Evolutionary conservation across 2,797 vertebrate species (phyloP).

Genomic region (Notoglanidium macrostoma): DNA sequence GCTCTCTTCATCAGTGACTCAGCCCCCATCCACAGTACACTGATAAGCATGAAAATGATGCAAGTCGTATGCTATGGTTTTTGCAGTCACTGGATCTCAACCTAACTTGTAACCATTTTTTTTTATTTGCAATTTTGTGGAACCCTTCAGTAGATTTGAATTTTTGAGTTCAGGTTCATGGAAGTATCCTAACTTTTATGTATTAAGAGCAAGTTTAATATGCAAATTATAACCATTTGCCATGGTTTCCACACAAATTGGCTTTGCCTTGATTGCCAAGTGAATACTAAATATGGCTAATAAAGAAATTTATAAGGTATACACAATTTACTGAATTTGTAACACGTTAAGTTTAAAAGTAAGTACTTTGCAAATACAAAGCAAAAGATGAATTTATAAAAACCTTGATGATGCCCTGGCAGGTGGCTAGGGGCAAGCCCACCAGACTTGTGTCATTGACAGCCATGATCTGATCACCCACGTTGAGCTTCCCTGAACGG

Average conservation of each 20-base stretch:
- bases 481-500: conserved; percentile 92
- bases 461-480: conserved; percentile 98
- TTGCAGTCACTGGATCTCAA: not conserved
- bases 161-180: not conserved
- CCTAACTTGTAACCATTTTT: not conserved
- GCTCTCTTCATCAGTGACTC: not conserved
- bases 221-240: not conserved
- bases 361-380: not conserved
- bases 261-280: not conserved
- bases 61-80: not conserved
- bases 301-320: not conserved
- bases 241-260: not conserved
- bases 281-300: not conserved
- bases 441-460: conserved; percentile 86
- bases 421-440: conserved; percentile 90
- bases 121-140: not conserved
- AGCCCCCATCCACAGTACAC: too few relatives aligned
- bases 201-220: not conserved
- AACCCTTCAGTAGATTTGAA: not conserved
- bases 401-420: conserved; percentile 98
- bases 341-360: not conserved
- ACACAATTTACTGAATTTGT: not conserved
- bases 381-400: not conserved
- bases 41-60: not conserved
- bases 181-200: not conserved